These are phyloP conservation scores for Meriones psammophilus DNA, from an alignment of 2,797 vertebrate genomes.

Conservation along the genomic window DNA sequence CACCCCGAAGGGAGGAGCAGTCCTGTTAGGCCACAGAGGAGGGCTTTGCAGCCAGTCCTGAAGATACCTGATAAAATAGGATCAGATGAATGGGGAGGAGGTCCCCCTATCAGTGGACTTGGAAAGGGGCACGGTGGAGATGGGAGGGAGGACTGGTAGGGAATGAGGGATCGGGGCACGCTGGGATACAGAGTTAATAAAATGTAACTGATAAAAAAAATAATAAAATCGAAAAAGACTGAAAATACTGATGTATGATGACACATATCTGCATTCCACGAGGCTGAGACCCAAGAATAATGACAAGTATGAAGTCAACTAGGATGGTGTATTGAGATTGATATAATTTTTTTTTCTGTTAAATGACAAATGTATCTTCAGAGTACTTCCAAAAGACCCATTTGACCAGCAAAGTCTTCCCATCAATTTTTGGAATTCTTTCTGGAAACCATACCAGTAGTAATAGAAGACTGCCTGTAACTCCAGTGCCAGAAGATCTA, in stretches of 20 bases:
- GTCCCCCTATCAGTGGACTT: too few species aligned
- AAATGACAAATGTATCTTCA: conserved; percentile 26
- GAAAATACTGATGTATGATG: not conserved
- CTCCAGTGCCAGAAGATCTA: not conserved
- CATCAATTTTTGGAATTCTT: not conserved
- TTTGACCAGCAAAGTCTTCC: not conserved
- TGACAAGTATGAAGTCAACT: not conserved
- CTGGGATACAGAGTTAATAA: too few species aligned
- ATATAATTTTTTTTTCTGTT: not conserved
- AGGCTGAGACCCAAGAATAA: not conserved
- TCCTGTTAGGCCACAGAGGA: too few species aligned
- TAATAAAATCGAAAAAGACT: too few species aligned
- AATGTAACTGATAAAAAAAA: too few species aligned
- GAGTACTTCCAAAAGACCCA: not conserved
- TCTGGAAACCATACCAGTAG: not conserved
- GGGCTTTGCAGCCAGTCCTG: too few species aligned
- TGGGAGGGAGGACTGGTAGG: too few species aligned
- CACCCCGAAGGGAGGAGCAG: too few species aligned
- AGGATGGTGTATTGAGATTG: not conserved
- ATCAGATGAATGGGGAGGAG: too few species aligned
- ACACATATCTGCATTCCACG: not conserved
- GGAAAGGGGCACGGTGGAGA: too few species aligned
- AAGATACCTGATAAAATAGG: too few species aligned
- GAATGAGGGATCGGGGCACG: too few species aligned
- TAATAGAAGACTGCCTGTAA: not conserved